A percentile compares a stretch with the other conserved stretches of the same genome.
These are phyloP conservation scores for Eupithecia vulgata DNA, from an alignment of 2,888 invertebrate genomes.

Conservation along the genomic window DNA sequence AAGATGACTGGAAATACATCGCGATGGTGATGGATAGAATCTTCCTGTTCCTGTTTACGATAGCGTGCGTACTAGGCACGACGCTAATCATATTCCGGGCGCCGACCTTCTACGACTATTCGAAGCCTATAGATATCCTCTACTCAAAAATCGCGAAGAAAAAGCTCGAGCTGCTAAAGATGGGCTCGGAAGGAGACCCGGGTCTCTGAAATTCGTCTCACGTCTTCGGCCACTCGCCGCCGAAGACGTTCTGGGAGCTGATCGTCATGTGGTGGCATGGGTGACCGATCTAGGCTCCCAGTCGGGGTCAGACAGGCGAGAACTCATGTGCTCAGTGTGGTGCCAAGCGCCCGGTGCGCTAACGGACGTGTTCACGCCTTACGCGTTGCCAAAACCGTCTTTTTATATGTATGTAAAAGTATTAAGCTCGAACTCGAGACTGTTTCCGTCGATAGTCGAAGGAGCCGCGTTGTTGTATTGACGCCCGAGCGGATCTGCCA, in stretches of 20 bases:
- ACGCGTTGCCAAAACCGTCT: conserved; percentile 77
- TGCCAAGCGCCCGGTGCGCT: conserved; percentile 77
- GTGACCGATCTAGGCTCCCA: conserved; percentile 79
- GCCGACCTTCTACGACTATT: conserved; percentile 95
- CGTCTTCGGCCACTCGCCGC: conserved; percentile 88
- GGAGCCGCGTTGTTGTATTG: conserved; percentile 67
- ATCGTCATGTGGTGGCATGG: conserved; percentile 85
- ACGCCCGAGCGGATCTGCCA: conserved; percentile 68
- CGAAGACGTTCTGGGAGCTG: conserved; percentile 86
- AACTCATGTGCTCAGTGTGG: conserved; percentile 79
- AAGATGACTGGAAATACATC: conserved; percentile 99
- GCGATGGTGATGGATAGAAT: conserved; percentile 98
- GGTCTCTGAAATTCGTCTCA: conserved; percentile 88
- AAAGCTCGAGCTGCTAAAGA: conserved; percentile 93
- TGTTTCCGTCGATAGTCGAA: conserved; percentile 76
- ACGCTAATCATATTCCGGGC: conserved; percentile 94
- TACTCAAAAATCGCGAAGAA: conserved; percentile 96
- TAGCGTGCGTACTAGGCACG: conserved; percentile 96
- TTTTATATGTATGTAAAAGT: conserved; percentile 71
- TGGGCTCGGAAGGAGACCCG: conserved; percentile 90
- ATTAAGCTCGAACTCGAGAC: conserved; percentile 67
- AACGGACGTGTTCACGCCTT: conserved; percentile 70
- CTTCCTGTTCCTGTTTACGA: conserved; percentile 97
- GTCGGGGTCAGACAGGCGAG: conserved; percentile 75
- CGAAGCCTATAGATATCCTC: conserved; percentile 94